phyloP scores from a whole-genome alignment of 2,113 vertebrate genomes.

The Brachirus orientalis region DNA sequence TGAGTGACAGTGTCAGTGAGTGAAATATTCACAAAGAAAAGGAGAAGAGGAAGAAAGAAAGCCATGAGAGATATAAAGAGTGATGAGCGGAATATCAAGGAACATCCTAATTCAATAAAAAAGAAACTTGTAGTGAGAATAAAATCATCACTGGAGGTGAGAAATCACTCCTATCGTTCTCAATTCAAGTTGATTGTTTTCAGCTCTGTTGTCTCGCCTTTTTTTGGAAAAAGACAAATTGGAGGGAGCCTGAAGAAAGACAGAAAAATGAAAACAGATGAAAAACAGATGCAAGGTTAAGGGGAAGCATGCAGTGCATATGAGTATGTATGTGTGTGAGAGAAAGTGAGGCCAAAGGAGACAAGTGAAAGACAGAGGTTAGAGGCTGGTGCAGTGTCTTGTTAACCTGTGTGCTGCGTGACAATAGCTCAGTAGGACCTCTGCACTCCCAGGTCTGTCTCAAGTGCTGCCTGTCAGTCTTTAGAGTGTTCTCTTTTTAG shows the following conservation, averaged over 20 bases:
- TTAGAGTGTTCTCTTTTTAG: slow-evolving; percentile 72
- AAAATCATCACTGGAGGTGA: slow-evolving; percentile 55
- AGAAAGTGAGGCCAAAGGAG: slow-evolving; percentile 29
- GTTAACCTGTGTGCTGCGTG: slow-evolving; percentile 69
- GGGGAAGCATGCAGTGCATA: slow-evolving; percentile 11
- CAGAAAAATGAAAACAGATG: slow-evolving; percentile 34
- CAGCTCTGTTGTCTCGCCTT: slow-evolving; percentile 11
- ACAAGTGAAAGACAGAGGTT: slow-evolving; percentile 55
- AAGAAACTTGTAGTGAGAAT: slow-evolving; percentile 38
- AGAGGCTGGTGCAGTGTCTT: slow-evolving; percentile 57
- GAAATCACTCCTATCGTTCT: slow-evolving; percentile 30
- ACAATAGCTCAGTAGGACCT: slow-evolving; percentile 75
- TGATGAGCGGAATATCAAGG: slow-evolving; percentile 54
- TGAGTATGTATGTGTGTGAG: not conserved
- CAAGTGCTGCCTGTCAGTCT: slow-evolving; percentile 75
- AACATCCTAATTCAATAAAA: slow-evolving; percentile 52
- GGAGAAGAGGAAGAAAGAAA: not conserved
- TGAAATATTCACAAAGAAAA: slow-evolving; percentile 20
- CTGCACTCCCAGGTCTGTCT: slow-evolving; percentile 64
- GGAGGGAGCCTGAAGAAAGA: not conserved
- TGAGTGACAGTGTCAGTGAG: slow-evolving; percentile 10
- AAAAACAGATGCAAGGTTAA: slow-evolving; percentile 33
- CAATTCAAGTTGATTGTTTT: slow-evolving; percentile 40
- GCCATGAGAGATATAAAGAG: slow-evolving; percentile 38
- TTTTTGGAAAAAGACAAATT: slow-evolving; percentile 32